Base-by-base conservation (phyloP, 2,888 invertebrate genomes). In the Rhodophaea formosa region DNA sequence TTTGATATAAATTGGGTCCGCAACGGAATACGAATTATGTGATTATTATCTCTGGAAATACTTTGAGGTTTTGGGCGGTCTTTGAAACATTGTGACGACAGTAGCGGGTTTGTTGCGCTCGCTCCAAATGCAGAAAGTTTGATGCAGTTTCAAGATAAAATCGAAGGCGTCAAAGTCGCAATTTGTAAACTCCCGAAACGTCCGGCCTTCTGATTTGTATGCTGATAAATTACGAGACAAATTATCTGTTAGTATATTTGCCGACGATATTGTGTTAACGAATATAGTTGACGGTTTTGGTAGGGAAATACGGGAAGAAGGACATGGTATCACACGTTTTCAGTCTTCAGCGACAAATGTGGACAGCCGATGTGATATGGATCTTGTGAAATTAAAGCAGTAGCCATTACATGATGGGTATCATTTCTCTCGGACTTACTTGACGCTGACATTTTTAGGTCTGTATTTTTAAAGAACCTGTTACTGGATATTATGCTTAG, bases 111-210 rank as follows among this genome's bases (percentile, higher is more conserved):
- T 8, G 47, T 32, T 17, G 51, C 0, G 5, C 17, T 39, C 8
- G 8, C 15, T 81, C 77, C 75, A 82, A 80, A 81, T 72, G 76
- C 69, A 70, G 67, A 66, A 66, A 64, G 62, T 62, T 66, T 60
- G 84, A 88, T 88, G 67, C 62, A 71, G 68, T 57, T 59, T 49
- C 53, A 56, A 63, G 88, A 89, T 88, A 84, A 75, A 61, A 42
- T 55, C 60, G 62, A 64, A 77, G 82, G 85, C 84, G 84, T 82
- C 80, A 84, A 86, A 85, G 77, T 70, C 72, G 72, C 80, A 77
- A 85, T 89, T 88, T 86, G 86, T 86, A 75, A 71, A 78, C 78
- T 71, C 73, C 74, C 81, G 77, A 77, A 81, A 86, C 84, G 77
- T 71, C 72, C 68, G 64, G 67, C 75, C 72, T 75, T 79, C 76